These are phyloP conservation scores for Mesorhabditis spiculigera DNA, from an alignment of 2,888 invertebrate species.

Conservation along the genomic window DNA sequence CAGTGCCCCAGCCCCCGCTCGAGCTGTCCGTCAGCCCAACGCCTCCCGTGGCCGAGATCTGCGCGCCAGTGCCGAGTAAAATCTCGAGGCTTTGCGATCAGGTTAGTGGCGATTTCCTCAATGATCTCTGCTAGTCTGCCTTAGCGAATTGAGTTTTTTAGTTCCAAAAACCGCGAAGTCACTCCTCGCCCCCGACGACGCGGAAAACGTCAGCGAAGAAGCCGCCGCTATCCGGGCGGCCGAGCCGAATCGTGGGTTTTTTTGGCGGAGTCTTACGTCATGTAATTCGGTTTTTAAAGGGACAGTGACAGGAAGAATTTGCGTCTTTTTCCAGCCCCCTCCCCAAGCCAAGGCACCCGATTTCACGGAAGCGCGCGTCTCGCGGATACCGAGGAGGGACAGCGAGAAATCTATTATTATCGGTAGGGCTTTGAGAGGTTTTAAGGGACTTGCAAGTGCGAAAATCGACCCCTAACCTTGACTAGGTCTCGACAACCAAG, in stretches of 20 bases:
- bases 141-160: too few species aligned
- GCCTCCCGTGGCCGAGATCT: neutral
- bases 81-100: neutral
- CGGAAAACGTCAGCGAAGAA: neutral
- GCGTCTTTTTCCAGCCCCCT: too few species aligned
- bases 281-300: neutral
- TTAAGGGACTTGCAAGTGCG: too few species aligned
- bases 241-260: neutral
- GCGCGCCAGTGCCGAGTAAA: neutral
- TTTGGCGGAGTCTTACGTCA: neutral
- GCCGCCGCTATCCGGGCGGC: neutral
- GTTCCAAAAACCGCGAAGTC: neutral
- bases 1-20: neutral
- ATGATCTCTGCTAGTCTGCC: neutral
- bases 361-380: slow-evolving; percentile 36
- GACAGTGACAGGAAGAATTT: too few species aligned
- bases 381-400: slow-evolving; percentile 39
- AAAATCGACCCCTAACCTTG: too few species aligned
- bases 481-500: too few species aligned
- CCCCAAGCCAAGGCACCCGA: slow-evolving; percentile 29
- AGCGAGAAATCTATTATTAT: slow-evolving; percentile 29
- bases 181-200: neutral
- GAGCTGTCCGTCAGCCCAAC: neutral
- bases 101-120: neutral
- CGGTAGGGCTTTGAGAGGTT: neutral